phyloP scores from a whole-genome alignment of 2,113 vertebrate genomes.

The Erpornis zantholeuca region DNA sequence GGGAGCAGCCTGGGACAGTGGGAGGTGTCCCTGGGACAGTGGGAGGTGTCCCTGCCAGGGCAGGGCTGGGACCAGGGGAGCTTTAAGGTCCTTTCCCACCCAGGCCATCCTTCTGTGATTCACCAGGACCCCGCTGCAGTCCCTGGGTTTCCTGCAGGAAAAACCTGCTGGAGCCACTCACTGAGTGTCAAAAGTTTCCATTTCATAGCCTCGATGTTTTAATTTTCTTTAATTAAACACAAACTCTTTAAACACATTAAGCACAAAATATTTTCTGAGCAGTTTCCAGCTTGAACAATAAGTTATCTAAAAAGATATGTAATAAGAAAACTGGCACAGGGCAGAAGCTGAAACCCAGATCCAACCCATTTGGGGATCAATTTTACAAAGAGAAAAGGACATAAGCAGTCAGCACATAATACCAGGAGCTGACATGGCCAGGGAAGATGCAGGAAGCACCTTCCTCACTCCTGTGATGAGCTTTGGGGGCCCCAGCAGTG shows the following conservation, averaged over 20 bases:
- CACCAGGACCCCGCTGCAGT: not conserved
- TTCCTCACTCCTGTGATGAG: not conserved
- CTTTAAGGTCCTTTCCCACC: not conserved
- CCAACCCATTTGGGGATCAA: not conserved
- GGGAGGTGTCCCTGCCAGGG: not conserved
- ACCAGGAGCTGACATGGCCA: not conserved
- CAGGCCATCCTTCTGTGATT: not conserved
- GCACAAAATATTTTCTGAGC: not conserved
- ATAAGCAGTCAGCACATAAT: fast-evolving
- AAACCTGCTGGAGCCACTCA: not conserved
- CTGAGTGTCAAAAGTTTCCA: not conserved
- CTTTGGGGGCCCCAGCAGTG: not conserved
- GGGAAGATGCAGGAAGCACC: not conserved
- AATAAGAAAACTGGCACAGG: not conserved
- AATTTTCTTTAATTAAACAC: not conserved
- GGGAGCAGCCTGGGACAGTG: not conserved
- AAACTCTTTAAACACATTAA: not conserved
- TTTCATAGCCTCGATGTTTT: not conserved
- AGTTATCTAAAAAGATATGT: not conserved
- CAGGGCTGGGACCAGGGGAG: not conserved
- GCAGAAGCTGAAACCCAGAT: not conserved
- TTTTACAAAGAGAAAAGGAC: not conserved
- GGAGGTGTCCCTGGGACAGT: not conserved
- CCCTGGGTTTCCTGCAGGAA: not conserved
- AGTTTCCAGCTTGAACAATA: not conserved